Base-by-base conservation (phyloP, 2,888 invertebrate genomes). In the Allygus modestus region DNA sequence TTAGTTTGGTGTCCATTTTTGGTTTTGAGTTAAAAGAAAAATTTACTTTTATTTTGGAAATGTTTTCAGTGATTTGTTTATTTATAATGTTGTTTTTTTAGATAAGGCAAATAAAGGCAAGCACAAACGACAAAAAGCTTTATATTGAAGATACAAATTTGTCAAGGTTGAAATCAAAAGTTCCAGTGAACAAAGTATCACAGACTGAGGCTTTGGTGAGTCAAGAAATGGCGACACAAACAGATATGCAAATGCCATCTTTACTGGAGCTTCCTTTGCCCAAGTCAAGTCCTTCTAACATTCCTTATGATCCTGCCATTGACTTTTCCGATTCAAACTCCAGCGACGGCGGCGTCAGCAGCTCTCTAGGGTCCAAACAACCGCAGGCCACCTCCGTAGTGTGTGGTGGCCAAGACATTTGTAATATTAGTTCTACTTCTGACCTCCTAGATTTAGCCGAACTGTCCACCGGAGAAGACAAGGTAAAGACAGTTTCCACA, bases 351-450 rank as follows among this genome's bases (percentile, higher is more conserved):
- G 73, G 73, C 1, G 73, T 73, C 1, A 73, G 73, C 20, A 73
- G 73, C 43, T 73, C 73, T 73, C 73, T 41, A 37, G 65, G 65
- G 4, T 5, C 26, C 15, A 65, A 65, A 1, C 65, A 65, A 65
- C 15, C 28, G 2, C 73, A 73, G 41, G 5, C 26, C 9, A 5
- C 15, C 41, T 2, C 73, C 2, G 15, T 43, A 0, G 5, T 23
- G 23, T n/a, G 20, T 73, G 20, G 23, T 7, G 41, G 26, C 37
- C 73, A 73, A 20, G 79, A 79, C 0, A 23, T 33, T 12, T 79
- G 79, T 58, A 79, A 58, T 37, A 79, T 79, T 11, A 79, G 26
- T 17, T 79, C 79, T 23, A 79, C 79, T 20, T 79, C 79, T 51
- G 79, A 79, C 20, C 23, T 79, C 33, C 5, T 43, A 37, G 51